Percentiles rank a stretch among this genome's conserved stretches.
Conservation (phyloP, 2,113 vertebrate species). For the Trinectes maculatus region DNA sequence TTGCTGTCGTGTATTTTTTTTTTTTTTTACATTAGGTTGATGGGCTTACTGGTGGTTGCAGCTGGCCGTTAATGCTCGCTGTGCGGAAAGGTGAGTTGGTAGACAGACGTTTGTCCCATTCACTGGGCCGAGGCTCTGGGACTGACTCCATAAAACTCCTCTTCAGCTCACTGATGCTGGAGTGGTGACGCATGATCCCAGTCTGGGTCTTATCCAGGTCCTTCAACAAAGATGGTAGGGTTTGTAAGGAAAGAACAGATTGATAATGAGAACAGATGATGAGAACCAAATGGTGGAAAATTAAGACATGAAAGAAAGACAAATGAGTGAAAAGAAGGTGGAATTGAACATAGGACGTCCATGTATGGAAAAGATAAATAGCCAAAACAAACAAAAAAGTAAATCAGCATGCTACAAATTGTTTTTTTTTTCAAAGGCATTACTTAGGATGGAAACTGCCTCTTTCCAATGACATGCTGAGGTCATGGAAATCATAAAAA, state of each 20-base stretch:
- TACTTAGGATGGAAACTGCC: background rate
- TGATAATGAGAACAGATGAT: background rate
- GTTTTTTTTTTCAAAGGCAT: background rate
- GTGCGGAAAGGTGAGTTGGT: constrained; percentile 94
- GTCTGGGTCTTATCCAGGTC: constrained; percentile 96
- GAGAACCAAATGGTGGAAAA: background rate
- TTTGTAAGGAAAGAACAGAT: background rate
- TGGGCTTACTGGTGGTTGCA: constrained; percentile 89
- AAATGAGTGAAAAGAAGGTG: background rate
- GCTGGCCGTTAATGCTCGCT: constrained; percentile 90
- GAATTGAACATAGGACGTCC: background rate
- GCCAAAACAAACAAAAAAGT: background rate
- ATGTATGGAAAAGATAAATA: background rate
- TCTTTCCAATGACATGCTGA: background rate
- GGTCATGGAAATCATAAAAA: background rate
- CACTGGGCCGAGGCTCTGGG: constrained; percentile 90
- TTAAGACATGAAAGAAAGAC: background rate
- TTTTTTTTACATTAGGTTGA: background rate
- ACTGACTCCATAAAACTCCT: constrained; percentile 98
- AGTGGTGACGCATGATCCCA: constrained; percentile 95
- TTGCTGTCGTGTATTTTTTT: too few species aligned
- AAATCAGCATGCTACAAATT: background rate
- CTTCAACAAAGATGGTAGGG: constrained; percentile 71
- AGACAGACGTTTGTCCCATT: constrained; percentile 98
- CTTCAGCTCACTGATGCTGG: constrained; percentile 97